phyloP scores from a whole-genome alignment of 1,140 invertebrate genomes.

The Chlorops oryzae region DNA sequence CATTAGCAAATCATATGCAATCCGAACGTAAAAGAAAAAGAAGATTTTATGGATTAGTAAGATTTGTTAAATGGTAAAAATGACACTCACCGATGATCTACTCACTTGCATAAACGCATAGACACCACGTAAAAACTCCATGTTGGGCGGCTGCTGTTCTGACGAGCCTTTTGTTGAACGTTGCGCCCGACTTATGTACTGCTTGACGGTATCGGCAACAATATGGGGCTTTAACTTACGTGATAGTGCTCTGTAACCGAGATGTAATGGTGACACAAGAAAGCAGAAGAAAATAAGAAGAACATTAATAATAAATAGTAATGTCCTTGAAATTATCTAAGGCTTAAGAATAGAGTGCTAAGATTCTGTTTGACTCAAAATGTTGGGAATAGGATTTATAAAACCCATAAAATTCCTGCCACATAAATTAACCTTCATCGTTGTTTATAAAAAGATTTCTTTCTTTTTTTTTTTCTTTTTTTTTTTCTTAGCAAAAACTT shows the following conservation, averaged over 20 bases:
- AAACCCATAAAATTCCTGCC: no score
- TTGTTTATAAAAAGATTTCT: no score
- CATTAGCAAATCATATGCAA: constrained; percentile 23
- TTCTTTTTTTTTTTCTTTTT: no score
- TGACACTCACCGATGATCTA: constrained; percentile 50
- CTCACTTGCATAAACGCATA: constrained; percentile 51
- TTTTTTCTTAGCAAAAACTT: no score
- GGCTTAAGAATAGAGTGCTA: no score
- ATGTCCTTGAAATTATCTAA: no score
- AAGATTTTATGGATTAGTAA: constrained; percentile 48
- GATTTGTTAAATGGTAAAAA: constrained; percentile 41
- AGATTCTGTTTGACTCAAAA: no score
- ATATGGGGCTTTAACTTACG: constrained; percentile 46
- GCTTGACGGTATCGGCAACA: constrained; percentile 46
- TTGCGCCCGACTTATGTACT: constrained; percentile 47
- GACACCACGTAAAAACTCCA: constrained; percentile 49
- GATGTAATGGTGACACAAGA: no score
- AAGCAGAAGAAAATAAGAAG: no score
- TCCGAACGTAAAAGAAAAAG: constrained; percentile 37
- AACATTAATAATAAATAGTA: no score
- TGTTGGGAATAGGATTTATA: no score
- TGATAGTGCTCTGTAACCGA: constrained; percentile 37
- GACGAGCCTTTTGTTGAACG: constrained; percentile 42
- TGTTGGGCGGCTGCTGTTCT: constrained; percentile 48
- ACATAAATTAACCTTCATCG: no score